Percentiles rank a stretch among this genome's conserved stretches.
These are phyloP conservation scores for Drosophila virilis DNA, from an alignment of 1,140 invertebrate species.

Conservation along the genomic window DNA sequence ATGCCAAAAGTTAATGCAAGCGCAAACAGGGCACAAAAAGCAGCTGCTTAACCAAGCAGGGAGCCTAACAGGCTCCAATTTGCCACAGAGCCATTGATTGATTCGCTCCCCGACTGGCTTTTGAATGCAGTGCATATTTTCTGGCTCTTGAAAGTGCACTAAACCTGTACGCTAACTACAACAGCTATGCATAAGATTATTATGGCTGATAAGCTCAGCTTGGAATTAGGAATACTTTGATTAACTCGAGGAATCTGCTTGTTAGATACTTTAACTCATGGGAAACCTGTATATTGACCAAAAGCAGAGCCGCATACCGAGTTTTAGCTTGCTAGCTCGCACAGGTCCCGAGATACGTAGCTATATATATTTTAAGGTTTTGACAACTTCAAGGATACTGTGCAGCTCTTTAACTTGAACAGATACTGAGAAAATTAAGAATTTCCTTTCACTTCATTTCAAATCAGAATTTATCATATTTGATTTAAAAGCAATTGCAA, in stretches of 20 bases:
- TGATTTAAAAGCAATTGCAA: no score
- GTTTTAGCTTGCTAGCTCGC: not conserved
- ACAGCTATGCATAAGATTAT: no score
- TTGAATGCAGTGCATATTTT: no score
- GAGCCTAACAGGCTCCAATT: not conserved
- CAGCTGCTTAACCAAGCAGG: conserved; percentile 2
- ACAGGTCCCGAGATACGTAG: not conserved
- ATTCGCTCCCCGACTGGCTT: not conserved
- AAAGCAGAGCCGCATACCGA: not conserved
- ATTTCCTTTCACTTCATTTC: no score
- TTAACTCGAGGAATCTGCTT: no score
- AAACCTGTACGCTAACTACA: not conserved
- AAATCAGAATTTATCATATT: no score
- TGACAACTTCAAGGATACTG: no score
- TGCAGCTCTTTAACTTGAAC: not conserved
- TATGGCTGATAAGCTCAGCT: no score
- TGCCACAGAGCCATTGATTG: conserved; percentile 8
- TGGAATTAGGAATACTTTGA: no score
- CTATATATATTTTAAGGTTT: no score
- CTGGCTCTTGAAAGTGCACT: not conserved
- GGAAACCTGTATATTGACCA: no score
- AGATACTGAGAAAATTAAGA: not conserved
- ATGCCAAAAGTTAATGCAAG: conserved; percentile 36
- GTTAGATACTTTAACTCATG: no score
- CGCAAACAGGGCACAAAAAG: conserved; percentile 7